Evolutionary conservation across 2,113 vertebrate species (phyloP).

Genomic region (Rhea pennata): DNA sequence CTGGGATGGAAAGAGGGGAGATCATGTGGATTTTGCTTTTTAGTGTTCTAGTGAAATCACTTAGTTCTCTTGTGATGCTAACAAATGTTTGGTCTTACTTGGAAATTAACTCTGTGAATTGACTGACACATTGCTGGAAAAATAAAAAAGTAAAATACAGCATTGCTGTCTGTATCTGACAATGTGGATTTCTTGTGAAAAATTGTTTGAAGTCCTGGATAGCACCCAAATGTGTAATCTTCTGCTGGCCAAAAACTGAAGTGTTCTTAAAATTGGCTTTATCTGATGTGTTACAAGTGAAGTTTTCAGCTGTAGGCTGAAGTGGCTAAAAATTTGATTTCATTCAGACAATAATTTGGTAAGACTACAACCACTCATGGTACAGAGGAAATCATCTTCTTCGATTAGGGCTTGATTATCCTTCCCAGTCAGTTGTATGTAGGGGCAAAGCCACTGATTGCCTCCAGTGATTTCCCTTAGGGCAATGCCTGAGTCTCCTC

Average conservation of each 20-base stretch:
- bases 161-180: conserved; percentile 3
- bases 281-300: background rate
- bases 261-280: conserved; percentile 15
- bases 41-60: conserved; percentile 30
- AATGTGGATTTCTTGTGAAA: conserved; percentile 35
- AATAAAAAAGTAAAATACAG: conserved; percentile 23
- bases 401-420: background rate
- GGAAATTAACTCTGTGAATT: conserved; percentile 71
- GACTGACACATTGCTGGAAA: conserved; percentile 55
- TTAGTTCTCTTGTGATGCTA: conserved; percentile 29
- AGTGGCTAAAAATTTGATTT: background rate
- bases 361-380: background rate
- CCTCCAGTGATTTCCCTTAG: background rate
- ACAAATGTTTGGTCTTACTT: conserved; percentile 60
- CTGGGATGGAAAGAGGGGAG: background rate
- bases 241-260: conserved; percentile 13
- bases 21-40: conserved; percentile 38
- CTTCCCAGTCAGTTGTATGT: background rate
- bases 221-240: conserved; percentile 34
- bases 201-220: conserved; percentile 46
- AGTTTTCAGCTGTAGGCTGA: conserved; percentile 3
- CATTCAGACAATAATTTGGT: background rate
- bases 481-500: background rate
- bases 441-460: background rate
- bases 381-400: background rate